A percentile compares a stretch with the other conserved stretches of the same genome.
Evolutionary conservation across 2,113 vertebrate genomes (phyloP).

Genomic region (Tragulus kanchil): DNA sequence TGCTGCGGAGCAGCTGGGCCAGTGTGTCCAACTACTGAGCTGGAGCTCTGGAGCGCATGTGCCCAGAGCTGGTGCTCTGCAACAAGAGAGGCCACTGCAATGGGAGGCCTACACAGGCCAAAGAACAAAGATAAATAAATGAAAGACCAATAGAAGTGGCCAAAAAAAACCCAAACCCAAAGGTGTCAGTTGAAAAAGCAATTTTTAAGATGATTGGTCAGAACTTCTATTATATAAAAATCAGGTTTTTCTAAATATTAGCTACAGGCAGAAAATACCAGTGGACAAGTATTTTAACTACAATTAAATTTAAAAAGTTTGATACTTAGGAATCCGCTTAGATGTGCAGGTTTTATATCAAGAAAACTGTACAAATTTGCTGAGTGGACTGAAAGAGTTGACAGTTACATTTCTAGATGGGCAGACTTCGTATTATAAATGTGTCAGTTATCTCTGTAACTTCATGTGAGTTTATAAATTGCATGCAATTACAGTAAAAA

Average conservation of each 20-base stretch:
- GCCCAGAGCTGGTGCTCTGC: too few species aligned
- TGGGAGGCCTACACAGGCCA: too few species aligned
- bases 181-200: neutral
- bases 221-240: conserved; percentile 36
- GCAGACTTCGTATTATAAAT: neutral
- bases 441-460: neutral
- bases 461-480: conserved; percentile 10
- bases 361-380: neutral
- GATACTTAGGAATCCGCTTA: neutral
- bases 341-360: neutral
- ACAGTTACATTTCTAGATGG: neutral
- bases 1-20: too few species aligned
- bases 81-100: too few species aligned
- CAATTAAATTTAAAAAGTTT: neutral
- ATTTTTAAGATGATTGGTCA: conserved; percentile 34
- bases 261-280: neutral
- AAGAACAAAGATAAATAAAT: neutral
- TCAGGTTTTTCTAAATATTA: neutral
- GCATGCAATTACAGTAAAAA: conserved; percentile 29
- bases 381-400: neutral
- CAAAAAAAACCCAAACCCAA: too few species aligned
- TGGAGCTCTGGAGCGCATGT: too few species aligned
- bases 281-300: conserved; percentile 15
- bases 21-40: too few species aligned
- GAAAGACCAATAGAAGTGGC: too few species aligned